Evolutionary conservation across 2,888 invertebrate species (phyloP).

Genomic region (Stenodema calcarata): DNA sequence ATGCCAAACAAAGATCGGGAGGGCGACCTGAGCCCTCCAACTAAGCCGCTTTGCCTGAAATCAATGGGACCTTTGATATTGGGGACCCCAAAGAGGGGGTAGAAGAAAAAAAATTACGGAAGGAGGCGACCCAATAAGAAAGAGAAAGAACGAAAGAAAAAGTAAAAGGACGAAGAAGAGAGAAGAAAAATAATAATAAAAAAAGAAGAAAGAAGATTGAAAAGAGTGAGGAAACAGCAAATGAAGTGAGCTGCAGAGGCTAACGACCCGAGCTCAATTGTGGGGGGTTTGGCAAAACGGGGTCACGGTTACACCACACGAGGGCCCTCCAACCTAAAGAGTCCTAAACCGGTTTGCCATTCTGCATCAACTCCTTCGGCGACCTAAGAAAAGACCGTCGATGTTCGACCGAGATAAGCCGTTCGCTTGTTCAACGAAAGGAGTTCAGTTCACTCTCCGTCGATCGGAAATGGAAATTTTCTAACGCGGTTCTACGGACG

Average conservation of each 20-base stretch:
- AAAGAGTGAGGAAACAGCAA: conserved; percentile 22
- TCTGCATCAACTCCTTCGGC: not conserved
- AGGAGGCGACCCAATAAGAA: not conserved
- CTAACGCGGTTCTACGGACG: too few species aligned
- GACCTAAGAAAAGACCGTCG: not conserved
- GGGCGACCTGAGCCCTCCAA: conserved; percentile 32
- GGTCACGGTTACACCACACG: conserved; percentile 31
- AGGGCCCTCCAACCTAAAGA: not conserved
- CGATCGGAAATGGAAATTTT: too few species aligned
- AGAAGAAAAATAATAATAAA: not conserved
- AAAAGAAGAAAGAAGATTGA: not conserved
- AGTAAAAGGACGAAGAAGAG: not conserved
- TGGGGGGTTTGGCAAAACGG: not conserved
- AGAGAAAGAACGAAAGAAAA: not conserved
- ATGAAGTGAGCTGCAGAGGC: not conserved
- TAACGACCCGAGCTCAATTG: conserved; percentile 15
- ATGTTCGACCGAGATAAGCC: not conserved
- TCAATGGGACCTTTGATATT: conserved; percentile 38
- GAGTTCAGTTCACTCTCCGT: too few species aligned
- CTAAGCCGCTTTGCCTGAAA: conserved; percentile 41
- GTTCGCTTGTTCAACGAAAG: too few species aligned
- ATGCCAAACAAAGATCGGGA: conserved; percentile 28
- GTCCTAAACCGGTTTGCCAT: not conserved
- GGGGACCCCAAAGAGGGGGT: not conserved
- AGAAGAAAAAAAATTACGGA: not conserved